These are phyloP conservation scores for Butorides virescens DNA, from an alignment of 2,113 vertebrate genomes.

Conservation along the genomic window DNA sequence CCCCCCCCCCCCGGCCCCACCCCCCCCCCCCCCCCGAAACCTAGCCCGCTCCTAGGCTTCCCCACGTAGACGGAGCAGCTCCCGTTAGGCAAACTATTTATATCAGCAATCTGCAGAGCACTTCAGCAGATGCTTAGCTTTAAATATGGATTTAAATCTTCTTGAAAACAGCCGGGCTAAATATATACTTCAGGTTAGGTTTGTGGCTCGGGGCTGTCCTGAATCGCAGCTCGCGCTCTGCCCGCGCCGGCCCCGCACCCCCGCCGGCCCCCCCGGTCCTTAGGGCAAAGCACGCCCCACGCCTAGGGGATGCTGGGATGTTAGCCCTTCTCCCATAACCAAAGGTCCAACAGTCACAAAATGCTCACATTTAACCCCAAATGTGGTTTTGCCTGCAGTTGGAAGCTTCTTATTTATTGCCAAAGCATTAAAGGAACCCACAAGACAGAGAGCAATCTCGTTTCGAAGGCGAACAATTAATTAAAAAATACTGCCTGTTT, in stretches of 20 bases:
- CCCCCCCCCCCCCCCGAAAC: background rate
- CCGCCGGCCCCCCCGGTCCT: rapidly evolving
- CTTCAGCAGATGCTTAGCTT: conserved; percentile 48
- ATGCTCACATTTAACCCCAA: background rate
- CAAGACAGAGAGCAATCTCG: background rate
- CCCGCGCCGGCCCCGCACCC: rapidly evolving
- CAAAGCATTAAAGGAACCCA: background rate
- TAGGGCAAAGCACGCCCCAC: background rate
- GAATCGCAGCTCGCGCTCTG: background rate
- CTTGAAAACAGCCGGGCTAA: conserved; percentile 35
- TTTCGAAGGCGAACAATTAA: background rate
- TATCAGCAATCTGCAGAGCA: background rate
- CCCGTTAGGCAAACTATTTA: background rate
- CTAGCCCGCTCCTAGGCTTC: background rate
- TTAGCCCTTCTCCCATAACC: background rate
- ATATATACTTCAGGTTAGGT: conserved; percentile 14
- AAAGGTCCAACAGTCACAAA: background rate
- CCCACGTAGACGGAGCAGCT: background rate
- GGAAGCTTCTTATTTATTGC: conserved; percentile 11
- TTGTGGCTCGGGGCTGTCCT: background rate
- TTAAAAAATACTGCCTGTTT: background rate
- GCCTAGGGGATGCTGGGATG: background rate
- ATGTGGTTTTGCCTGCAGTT: background rate
- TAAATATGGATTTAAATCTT: conserved; percentile 39
- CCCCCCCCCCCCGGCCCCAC: too few species aligned